Base-by-base conservation (phyloP, 2,797 vertebrate species). In the Kryptopterus vitreolus region DNA sequence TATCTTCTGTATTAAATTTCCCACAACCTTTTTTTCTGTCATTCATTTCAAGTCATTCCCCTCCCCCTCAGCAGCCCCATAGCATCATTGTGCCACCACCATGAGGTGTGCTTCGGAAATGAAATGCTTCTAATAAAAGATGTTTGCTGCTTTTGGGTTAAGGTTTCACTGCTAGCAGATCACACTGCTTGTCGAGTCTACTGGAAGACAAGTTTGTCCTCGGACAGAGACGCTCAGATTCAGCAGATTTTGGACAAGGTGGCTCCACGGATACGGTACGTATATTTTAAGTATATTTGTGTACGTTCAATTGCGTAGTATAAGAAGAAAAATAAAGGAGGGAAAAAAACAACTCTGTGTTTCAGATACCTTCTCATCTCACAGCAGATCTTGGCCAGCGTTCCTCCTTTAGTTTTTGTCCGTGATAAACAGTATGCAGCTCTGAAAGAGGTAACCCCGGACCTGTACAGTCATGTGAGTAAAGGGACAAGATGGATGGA, bases 81-180 rank as follows among this genome's bases (percentile, higher is more conserved):
- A 20, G 50, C 20, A 53, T 53, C 6, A 53, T 7, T 7, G 2
- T 53, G 52, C 52, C 20, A 5, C 2, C 63, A 43, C 18, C 4
- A 13, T 65, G 10, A 2, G 11, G 35, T 66, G 62, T 38, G 33
- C 33, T 43, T 24, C 43, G 35, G 59, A n/a, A 38, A 38, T 38
- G 12, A 65, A 12, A 3, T 24, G 7, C 10, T 10, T 6, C 15
- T 57, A 35, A 74, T 43, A 18, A 74, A 29, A 59, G 29, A 26
- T 75, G 46, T 68, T 20, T 11, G 13, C 18, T 22, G 31, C 74
- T 70, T 62, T 59, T 75, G 1, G 10, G 50, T 11, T 52, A 65
- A 96, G 95, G 95, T 95, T 35, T 94, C 93, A 20, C 74, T 96
- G 81, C 83, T 93, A 3, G 81, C 89, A 46, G 94, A 93, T 86